Percentiles rank a stretch among this genome's conserved stretches.
phyloP scores from a whole-genome alignment of 2,888 invertebrate species.

The Piscicola geometra region DNA sequence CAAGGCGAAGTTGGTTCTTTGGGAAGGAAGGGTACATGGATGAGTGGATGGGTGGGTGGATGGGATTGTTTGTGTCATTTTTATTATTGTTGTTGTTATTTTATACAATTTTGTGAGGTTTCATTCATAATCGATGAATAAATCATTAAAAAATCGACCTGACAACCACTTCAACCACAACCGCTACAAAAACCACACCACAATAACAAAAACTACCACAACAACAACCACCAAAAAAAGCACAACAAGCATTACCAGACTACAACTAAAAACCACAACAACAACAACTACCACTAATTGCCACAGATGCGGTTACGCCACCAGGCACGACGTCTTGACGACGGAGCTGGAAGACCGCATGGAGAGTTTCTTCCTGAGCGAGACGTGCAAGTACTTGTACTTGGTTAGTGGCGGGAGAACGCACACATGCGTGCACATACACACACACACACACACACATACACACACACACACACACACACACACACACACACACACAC shows the following conservation, averaged over 20 bases:
- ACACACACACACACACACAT: no score
- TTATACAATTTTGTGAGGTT: neutral
- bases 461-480: no score
- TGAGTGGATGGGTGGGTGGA: neutral
- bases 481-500: neutral
- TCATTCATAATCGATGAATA: no score
- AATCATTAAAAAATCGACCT: no score
- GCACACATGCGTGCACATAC: no score
- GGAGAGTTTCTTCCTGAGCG: slow-evolving; percentile 66
- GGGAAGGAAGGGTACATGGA: neutral
- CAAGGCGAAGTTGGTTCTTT: slow-evolving; percentile 56
- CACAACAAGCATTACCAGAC: no score
- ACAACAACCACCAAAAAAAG: no score
- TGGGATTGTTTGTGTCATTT: neutral
- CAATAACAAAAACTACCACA: no score
- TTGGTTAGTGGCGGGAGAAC: slow-evolving; percentile 58
- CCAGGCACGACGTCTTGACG: slow-evolving; percentile 63
- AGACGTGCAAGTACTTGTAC: slow-evolving; percentile 66
- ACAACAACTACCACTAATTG: no score
- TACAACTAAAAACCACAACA: no score
- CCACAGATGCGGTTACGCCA: slow-evolving; percentile 63
- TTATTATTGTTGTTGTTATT: neutral
- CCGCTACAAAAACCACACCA: no score
- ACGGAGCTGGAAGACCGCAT: slow-evolving; percentile 64
- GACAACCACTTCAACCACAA: no score